phyloP scores from a whole-genome alignment of 1,140 invertebrate species.

The Aleiodes sp. region DNA sequence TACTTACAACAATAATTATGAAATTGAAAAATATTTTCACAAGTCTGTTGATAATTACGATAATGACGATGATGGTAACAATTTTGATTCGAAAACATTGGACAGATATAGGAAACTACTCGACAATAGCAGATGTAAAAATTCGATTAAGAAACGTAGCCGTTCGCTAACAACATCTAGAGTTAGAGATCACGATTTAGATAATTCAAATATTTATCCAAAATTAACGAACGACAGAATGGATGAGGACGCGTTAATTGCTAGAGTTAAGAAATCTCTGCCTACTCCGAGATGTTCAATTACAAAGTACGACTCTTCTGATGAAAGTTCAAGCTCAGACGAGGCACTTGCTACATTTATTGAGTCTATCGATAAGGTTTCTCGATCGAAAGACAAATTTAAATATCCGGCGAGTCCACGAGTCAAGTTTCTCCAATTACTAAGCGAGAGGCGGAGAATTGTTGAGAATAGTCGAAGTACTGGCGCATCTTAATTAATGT shows the following conservation, averaged over 20 bases:
- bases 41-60: not conserved
- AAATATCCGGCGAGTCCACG: conserved; percentile 51
- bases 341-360: conserved; percentile 35
- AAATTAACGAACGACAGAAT: not conserved
- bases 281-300: conserved; percentile 27
- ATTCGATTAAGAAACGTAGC: not conserved
- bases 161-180: not conserved
- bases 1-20: not conserved
- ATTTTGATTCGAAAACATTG: not conserved
- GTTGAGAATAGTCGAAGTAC: conserved; percentile 49
- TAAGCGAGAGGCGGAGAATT: conserved; percentile 53
- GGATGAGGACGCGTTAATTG: conserved; percentile 16
- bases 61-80: not conserved
- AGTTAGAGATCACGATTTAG: not conserved
- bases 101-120: not conserved
- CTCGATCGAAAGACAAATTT: conserved; percentile 39
- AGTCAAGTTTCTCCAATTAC: conserved; percentile 51
- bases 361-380: conserved; percentile 39
- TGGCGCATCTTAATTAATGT: conserved; percentile 34
- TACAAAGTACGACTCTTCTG: conserved; percentile 34
- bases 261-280: conserved; percentile 27
- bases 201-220: conserved; percentile 13
- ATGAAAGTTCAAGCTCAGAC: conserved; percentile 38
- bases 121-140: not conserved
- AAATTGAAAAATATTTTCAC: not conserved